A percentile compares a stretch with the other conserved stretches of the same genome.
These are phyloP conservation scores for Microdon myrmicae DNA, from an alignment of 2,888 invertebrate species.

Conservation along the genomic window DNA sequence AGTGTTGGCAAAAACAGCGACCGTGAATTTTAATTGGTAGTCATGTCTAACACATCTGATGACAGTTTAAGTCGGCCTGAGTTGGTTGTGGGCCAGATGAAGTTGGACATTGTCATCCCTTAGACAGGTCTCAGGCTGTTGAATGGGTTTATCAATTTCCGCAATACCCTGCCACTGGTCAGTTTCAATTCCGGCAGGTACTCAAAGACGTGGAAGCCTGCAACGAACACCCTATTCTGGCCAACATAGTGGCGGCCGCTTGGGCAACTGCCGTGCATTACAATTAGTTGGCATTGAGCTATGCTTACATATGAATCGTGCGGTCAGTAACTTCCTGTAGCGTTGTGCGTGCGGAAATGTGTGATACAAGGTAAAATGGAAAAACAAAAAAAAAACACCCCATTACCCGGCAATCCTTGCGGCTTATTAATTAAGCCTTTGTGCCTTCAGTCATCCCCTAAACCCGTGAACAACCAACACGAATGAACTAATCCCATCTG, in stretches of 20 bases:
- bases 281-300: constrained; percentile 40
- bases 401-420: constrained; percentile 8
- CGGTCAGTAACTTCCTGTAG: constrained; percentile 36
- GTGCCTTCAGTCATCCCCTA: constrained; percentile 19
- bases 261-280: constrained; percentile 19
- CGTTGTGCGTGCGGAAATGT: constrained; percentile 20
- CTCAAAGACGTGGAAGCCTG: constrained; percentile 18
- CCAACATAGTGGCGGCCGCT: constrained; percentile 2
- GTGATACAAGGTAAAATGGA: constrained; percentile 25
- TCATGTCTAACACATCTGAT: too few relatives aligned
- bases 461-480: constrained; percentile 35
- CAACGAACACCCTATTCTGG: too few relatives aligned
- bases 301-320: constrained; percentile 17
- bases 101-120: too few relatives aligned
- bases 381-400: constrained; percentile 14
- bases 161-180: too few relatives aligned
- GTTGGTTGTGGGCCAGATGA: too few relatives aligned
- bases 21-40: too few relatives aligned
- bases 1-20: too few relatives aligned
- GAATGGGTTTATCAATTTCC: too few relatives aligned
- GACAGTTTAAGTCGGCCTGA: too few relatives aligned
- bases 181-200: constrained; percentile 23
- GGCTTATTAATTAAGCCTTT: constrained; percentile 41
- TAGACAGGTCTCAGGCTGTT: too few relatives aligned
- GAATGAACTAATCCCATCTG: constrained; percentile 46